Base-by-base conservation (phyloP, 2,797 vertebrate genomes). In the Enteromius anoplus region DNA sequence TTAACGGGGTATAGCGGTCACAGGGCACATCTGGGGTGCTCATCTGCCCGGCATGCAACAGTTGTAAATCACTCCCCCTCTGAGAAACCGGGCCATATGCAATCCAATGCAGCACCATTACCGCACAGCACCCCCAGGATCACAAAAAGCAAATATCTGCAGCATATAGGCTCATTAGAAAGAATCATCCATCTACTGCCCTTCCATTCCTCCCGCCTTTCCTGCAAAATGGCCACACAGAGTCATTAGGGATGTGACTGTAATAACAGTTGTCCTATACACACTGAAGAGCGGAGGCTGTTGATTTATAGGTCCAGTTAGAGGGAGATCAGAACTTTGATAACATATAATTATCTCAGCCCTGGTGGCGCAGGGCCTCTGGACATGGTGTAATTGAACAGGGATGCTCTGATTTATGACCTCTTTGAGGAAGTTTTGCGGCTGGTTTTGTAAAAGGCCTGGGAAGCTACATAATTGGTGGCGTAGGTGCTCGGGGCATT, bases 11-110 rank as follows among this genome's bases (percentile, higher is more conserved):
- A 86, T 60, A 37, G 23, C 42, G 69, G 84, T 85, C 85, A 82
- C 29, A 3, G 75, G 81, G 78, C 86, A 85, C 88, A 88, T 89
- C 87, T 89, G 88, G 88, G 75, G 55, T 49, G 78, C 84, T 88
- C 87, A 86, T 89, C 87, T 86, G 79, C 85, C 78, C 84, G 78
- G 84, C 84, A 85, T 75, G 77, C 72, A 77, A 76, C 40, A 69
- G 77, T 78, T 76, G 87, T 79, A 86, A 87, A 88, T 87, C 85
- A 81, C 75, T 21, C 17, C 68, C 78, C 58, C 71, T 75, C 53
- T 76, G 81, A 84, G 45, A 86, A 68, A 73, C 19, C 15, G 23
- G 76, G 65, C 21, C 70, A 29, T 72, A 58, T 23, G 34, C 34
- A 23, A 82, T 26, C 21, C 70, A 64, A 34, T 55, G 45, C 66